These are phyloP conservation scores for Petrophora chlorosata DNA, from an alignment of 2,888 invertebrate species.

Conservation along the genomic window DNA sequence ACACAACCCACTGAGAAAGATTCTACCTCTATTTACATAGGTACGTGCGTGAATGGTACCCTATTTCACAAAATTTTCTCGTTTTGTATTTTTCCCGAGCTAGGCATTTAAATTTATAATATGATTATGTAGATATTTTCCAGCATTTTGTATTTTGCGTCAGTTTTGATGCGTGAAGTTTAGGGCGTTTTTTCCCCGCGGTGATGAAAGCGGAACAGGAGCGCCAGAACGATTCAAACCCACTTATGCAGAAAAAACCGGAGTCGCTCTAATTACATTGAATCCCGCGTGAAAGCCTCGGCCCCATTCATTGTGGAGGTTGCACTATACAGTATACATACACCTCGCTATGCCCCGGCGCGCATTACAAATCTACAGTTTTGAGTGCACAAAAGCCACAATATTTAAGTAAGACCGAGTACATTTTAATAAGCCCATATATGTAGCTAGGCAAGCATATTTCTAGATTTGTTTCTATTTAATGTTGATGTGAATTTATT, in stretches of 20 bases:
- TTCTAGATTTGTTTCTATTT: neutral
- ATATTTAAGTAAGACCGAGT: slow-evolving; percentile 26
- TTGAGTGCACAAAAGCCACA: slow-evolving; percentile 41
- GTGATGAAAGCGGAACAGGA: slow-evolving; percentile 50
- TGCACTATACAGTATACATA: slow-evolving; percentile 49
- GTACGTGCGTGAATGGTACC: slow-evolving; percentile 15
- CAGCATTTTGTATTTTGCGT: slow-evolving; percentile 11
- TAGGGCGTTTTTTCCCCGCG: slow-evolving; percentile 35
- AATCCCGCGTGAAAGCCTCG: slow-evolving; percentile 66
- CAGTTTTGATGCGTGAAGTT: slow-evolving; percentile 38
- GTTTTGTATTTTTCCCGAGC: slow-evolving; percentile 12
- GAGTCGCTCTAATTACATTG: slow-evolving; percentile 76
- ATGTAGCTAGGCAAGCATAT: neutral
- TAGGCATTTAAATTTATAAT: slow-evolving; percentile 13
- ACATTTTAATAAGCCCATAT: neutral
- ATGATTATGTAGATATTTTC: slow-evolving; percentile 3
- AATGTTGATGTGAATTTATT: too few species aligned
- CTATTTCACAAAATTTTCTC: slow-evolving; percentile 16
- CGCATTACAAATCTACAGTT: slow-evolving; percentile 46
- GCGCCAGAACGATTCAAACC: slow-evolving; percentile 60
- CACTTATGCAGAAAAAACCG: slow-evolving; percentile 69
- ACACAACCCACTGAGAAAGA: slow-evolving; percentile 28
- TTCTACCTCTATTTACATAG: slow-evolving; percentile 32
- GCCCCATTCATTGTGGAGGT: slow-evolving; percentile 60
- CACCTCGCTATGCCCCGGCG: slow-evolving; percentile 43